Base-by-base conservation (phyloP, 2,113 vertebrate genomes). In the Drymodes brunneopygia region DNA sequence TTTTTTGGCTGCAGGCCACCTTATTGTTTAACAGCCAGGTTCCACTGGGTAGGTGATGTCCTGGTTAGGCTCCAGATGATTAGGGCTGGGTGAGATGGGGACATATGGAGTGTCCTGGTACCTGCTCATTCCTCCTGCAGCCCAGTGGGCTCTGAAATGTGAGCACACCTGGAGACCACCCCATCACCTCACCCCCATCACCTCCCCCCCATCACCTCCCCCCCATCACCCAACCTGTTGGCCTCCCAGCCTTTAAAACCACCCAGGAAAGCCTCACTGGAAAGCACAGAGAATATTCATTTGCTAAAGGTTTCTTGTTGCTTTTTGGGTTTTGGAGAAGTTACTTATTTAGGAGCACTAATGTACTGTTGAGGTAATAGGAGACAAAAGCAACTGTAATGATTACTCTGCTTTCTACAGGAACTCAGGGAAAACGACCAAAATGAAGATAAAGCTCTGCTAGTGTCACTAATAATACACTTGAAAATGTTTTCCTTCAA, bases 21-120 rank as follows among this genome's bases (percentile, higher is more conserved):
- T 53, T 81, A 45, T 50, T 79, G 82, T 92, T 90, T 53, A 78
- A 28, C 62, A 53, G n/a, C 16, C 60, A 29, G 16, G 47, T 64
- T 82, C 54, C 53, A 9, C 33, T 21, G 58, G 50, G 31, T 36
- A 27, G 35, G 25, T 86, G 77, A 42, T 45, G 48, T 22, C 3
- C 33, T 73, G 48, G 20, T 60, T 5, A 69, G 45, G 58, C 40
- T 81, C 51, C 73, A 47, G 1, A 47, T 13, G 21, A 6, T 56
- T 21, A 7, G 50, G 40, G 33, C 31, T 79, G 80, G 65, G 9
- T 24, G 20, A 87, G n/a, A 19, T 65, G 44, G 45, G 42, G 71
- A 57, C 16, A 36, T 10, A 6, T 1, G 0, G 40, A 15, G 4
- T 2, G 4, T 69, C 77, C 69, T 42, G 72, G 29, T 4, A 0